Percentiles rank a stretch among this genome's conserved stretches.
phyloP scores from a whole-genome alignment of 2,113 vertebrate species.

The Mohoua ochrocephala region DNA sequence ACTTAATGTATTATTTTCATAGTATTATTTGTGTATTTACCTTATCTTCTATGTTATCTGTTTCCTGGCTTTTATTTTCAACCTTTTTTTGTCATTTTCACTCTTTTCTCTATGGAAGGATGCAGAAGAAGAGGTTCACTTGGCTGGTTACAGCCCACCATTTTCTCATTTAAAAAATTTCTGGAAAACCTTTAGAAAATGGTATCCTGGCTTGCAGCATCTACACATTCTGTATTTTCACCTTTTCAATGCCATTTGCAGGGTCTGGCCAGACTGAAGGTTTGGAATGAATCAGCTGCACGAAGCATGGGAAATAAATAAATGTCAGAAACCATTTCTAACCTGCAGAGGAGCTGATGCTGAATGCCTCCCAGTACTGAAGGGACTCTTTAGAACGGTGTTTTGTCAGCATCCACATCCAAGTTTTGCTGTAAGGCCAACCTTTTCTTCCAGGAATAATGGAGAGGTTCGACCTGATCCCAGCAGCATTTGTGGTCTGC shows the following conservation, averaged over 20 bases:
- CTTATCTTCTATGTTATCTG: fast-evolving
- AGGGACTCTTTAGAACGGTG: background rate
- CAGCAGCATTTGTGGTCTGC: background rate
- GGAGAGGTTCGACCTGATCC: fast-evolving
- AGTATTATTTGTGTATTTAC: background rate
- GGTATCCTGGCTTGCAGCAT: background rate
- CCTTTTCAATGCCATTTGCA: background rate
- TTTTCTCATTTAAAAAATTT: background rate
- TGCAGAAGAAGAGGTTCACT: background rate
- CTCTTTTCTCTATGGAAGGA: background rate
- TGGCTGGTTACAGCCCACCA: background rate
- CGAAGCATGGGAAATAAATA: background rate
- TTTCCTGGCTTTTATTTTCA: background rate
- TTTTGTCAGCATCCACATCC: background rate
- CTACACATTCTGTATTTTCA: background rate
- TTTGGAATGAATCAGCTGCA: background rate
- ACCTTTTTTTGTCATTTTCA: background rate
- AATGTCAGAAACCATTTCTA: background rate
- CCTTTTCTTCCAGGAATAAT: background rate
- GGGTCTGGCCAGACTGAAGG: background rate
- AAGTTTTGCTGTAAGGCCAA: background rate
- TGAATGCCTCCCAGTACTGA: background rate
- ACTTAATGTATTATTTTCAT: background rate
- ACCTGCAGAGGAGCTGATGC: background rate
- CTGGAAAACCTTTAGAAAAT: background rate